Evolutionary conservation across 2,888 invertebrate species (phyloP).

Genomic region (Drosophila emarginata): DNA sequence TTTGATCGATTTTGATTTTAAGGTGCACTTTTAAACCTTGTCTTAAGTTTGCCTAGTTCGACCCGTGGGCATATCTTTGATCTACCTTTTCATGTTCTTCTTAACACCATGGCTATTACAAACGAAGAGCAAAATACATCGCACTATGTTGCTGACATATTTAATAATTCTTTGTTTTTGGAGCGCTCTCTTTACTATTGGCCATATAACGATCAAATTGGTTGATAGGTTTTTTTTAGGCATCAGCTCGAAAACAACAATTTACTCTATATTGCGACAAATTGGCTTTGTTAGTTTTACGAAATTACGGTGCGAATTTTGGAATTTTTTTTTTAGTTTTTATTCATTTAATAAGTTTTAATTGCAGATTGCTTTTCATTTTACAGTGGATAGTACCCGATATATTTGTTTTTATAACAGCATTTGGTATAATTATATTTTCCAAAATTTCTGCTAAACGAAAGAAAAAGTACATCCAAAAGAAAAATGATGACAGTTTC

Average conservation of each 20-base stretch:
- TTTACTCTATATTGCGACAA: slow-evolving; percentile 32
- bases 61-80: slow-evolving; percentile 48
- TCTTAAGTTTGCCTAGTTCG: slow-evolving; percentile 43
- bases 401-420: slow-evolving; percentile 29
- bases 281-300: slow-evolving; percentile 49
- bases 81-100: slow-evolving; percentile 55
- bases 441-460: slow-evolving; percentile 22
- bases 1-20: too few relatives aligned
- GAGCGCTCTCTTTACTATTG: slow-evolving; percentile 24
- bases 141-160: slow-evolving; percentile 18
- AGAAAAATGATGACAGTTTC: background rate
- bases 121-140: slow-evolving; percentile 5
- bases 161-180: slow-evolving; percentile 19
- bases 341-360: background rate
- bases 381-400: slow-evolving; percentile 56
- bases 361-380: slow-evolving; percentile 31
- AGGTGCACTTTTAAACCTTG: background rate
- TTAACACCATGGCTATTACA: slow-evolving; percentile 46
- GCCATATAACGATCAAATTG: slow-evolving; percentile 39
- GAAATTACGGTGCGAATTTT: slow-evolving; percentile 36
- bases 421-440: slow-evolving; percentile 35
- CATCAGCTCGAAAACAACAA: background rate
- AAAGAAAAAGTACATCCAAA: background rate
- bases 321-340: background rate
- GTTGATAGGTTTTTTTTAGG: slow-evolving; percentile 14